Conservation (phyloP, 1,140 invertebrate genomes). For the Leptinotarsa defecta region DNA sequence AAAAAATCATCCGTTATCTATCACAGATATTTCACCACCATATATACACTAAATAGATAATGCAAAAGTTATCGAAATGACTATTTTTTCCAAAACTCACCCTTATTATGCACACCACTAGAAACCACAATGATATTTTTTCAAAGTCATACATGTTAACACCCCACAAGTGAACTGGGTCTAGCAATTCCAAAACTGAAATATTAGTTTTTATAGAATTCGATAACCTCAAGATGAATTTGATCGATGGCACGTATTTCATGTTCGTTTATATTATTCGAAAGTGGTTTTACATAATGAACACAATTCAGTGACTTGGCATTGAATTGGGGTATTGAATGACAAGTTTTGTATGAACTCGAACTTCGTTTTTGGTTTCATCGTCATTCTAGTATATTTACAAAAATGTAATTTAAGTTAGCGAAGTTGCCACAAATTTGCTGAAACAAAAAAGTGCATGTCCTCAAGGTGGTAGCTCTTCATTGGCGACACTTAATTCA, state of each 20-base stretch:
- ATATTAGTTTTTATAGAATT: conserved; percentile 6
- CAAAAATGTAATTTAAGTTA: too few species aligned
- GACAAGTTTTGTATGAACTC: neutral
- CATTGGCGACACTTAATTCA: too few species aligned
- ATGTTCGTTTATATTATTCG: neutral
- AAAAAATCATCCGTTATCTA: too few species aligned
- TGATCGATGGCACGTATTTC: neutral
- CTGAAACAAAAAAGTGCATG: too few species aligned
- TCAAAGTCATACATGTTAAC: neutral
- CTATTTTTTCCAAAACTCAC: neutral
- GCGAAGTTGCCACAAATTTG: too few species aligned
- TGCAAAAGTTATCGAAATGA: neutral
- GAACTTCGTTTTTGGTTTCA: too few species aligned
- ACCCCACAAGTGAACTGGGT: neutral
- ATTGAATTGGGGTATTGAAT: conserved; percentile 8
- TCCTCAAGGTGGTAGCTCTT: too few species aligned
- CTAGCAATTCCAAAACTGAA: neutral
- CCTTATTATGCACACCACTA: neutral
- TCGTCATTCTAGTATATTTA: too few species aligned
- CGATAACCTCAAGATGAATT: neutral
- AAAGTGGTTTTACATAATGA: conserved; percentile 7
- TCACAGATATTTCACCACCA: too few species aligned
- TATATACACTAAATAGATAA: neutral
- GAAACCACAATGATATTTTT: neutral
- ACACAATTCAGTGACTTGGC: neutral